Percentiles rank a stretch among this genome's conserved stretches.
Conservation (phyloP, 2,888 invertebrate genomes). For the Galerucella pusilla region DNA sequence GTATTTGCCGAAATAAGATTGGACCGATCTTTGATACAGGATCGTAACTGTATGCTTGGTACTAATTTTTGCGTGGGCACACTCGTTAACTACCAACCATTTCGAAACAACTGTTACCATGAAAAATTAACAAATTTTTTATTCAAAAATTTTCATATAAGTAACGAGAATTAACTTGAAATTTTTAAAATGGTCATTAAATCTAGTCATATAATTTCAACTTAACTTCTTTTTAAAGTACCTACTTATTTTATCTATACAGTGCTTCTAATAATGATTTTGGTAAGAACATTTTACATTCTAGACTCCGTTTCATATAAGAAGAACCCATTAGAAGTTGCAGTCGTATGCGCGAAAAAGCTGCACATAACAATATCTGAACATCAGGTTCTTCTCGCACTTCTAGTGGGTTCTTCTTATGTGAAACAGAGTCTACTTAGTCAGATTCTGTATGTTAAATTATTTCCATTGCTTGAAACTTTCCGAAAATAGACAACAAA, state of each 20-base stretch:
- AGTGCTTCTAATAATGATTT: background rate
- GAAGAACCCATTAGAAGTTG: no score
- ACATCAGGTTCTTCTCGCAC: no score
- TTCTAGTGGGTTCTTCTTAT: no score
- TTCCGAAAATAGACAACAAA: no score
- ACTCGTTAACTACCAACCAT: background rate
- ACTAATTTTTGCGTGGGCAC: slow-evolving; percentile 8
- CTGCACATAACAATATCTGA: no score
- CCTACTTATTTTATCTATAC: no score
- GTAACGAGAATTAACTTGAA: background rate
- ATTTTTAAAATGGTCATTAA: background rate
- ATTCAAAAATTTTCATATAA: background rate
- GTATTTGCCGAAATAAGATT: slow-evolving; percentile 40
- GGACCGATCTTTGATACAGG: slow-evolving; percentile 26
- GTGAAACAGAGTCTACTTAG: background rate
- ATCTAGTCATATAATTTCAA: background rate
- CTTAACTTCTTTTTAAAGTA: background rate
- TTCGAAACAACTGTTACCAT: background rate
- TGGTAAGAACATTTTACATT: background rate
- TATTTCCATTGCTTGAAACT: no score
- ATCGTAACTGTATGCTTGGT: slow-evolving; percentile 20
- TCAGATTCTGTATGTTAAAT: background rate
- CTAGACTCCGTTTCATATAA: no score
- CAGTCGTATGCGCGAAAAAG: no score
- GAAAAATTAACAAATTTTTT: background rate